Conservation (phyloP, 2,888 invertebrate genomes). For the Loripinus fragilis region DNA sequence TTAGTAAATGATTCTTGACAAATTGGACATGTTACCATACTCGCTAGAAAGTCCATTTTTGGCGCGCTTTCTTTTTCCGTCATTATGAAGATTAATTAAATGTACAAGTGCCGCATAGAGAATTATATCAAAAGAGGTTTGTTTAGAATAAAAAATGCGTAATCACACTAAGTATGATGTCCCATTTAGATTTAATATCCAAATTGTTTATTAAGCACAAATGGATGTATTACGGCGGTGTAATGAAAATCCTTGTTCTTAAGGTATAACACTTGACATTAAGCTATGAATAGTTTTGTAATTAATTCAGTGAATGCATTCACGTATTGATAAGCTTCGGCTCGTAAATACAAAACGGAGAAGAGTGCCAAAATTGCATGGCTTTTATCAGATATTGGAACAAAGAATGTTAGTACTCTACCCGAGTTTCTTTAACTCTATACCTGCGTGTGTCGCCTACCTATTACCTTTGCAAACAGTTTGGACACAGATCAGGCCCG, state of each 20-base stretch:
- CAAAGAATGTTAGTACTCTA: not conserved
- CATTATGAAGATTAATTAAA: too few relatives aligned
- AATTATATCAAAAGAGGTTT: too few relatives aligned
- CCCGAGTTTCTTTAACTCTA: not conserved
- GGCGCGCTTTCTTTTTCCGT: not conserved
- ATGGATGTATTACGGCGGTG: not conserved
- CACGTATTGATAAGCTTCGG: slow-evolving; percentile 16
- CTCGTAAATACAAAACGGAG: slow-evolving; percentile 6
- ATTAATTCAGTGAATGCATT: slow-evolving; percentile 1
- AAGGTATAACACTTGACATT: not conserved
- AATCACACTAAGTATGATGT: too few relatives aligned
- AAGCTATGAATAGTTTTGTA: not conserved
- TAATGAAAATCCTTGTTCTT: not conserved
- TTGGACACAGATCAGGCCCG: too few relatives aligned
- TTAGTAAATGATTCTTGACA: slow-evolving; percentile 54
- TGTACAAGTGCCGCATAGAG: too few relatives aligned
- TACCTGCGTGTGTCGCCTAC: too few relatives aligned
- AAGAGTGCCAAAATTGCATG: not conserved
- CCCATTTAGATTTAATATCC: too few relatives aligned
- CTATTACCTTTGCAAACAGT: too few relatives aligned
- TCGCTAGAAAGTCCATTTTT: slow-evolving; percentile 4
- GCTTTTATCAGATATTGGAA: not conserved
- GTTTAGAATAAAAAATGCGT: not conserved
- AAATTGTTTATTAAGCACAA: not conserved
- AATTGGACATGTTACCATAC: slow-evolving; percentile 54